These are phyloP conservation scores for Scaptodrosophila latifasciaeformis DNA, from an alignment of 2,888 invertebrate species.

Conservation along the genomic window DNA sequence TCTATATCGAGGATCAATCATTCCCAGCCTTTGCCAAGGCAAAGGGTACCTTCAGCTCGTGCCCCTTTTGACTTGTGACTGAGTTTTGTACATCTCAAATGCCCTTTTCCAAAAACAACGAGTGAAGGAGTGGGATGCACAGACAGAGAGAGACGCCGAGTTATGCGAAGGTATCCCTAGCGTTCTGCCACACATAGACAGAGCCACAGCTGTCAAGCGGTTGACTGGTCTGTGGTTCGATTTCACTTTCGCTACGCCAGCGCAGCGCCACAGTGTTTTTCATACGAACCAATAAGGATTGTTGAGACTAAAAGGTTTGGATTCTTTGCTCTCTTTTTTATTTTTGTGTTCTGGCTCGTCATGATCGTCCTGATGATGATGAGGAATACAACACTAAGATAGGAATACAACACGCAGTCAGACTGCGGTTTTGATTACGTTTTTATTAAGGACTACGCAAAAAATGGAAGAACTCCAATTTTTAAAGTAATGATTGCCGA, in stretches of 20 bases:
- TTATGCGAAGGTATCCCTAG: slow-evolving; percentile 62
- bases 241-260: slow-evolving; percentile 68
- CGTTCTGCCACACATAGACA: too few relatives aligned
- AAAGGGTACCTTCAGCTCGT: slow-evolving; percentile 46
- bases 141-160: too few relatives aligned
- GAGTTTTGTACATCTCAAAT: slow-evolving; percentile 43
- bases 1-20: slow-evolving; percentile 27
- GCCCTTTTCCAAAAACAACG: slow-evolving; percentile 6
- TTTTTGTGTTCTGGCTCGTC: slow-evolving; percentile 25
- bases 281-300: slow-evolving; percentile 53
- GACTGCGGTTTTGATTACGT: slow-evolving; percentile 61
- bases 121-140: too few relatives aligned
- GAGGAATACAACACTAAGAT: background rate
- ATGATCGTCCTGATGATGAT: slow-evolving; percentile 10
- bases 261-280: slow-evolving; percentile 45
- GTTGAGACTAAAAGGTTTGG: slow-evolving; percentile 16
- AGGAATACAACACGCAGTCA: slow-evolving; percentile 2
- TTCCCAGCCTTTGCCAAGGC: slow-evolving; percentile 21
- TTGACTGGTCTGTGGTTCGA: slow-evolving; percentile 49
- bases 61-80: slow-evolving; percentile 66
- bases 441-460: slow-evolving; percentile 34
- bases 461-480: too few relatives aligned
- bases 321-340: slow-evolving; percentile 12
- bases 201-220: slow-evolving; percentile 48
- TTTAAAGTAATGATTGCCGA: too few relatives aligned